Conservation (phyloP, 2,888 invertebrate species). For the Ennomos erosarius region DNA sequence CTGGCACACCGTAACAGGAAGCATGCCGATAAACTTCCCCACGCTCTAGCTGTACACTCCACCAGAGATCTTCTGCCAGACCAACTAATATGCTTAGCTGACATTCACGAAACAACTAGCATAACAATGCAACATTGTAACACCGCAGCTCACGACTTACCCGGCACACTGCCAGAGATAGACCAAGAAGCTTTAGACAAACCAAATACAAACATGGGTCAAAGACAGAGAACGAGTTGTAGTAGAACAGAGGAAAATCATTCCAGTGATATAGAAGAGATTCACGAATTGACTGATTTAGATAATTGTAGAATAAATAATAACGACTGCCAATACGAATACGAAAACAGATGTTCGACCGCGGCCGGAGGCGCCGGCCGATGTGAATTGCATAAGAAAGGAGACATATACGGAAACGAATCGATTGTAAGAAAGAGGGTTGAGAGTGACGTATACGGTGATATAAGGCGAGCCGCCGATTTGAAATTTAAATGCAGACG, state of each 20-base stretch:
- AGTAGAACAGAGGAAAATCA: constrained; percentile 63
- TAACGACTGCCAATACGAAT: constrained; percentile 60
- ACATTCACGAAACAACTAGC: constrained; percentile 53
- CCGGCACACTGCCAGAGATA: constrained; percentile 21
- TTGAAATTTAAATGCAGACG: constrained; percentile 75
- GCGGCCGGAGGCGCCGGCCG: constrained; percentile 47
- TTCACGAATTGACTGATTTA: constrained; percentile 74
- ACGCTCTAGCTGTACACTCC: constrained; percentile 48
- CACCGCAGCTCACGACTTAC: constrained; percentile 32
- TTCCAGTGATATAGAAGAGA: constrained; percentile 73
- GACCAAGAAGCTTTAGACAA: constrained; percentile 28
- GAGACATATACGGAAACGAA: constrained; percentile 70
- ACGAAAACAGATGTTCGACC: constrained; percentile 58
- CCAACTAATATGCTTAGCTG: constrained; percentile 71
- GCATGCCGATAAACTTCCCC: constrained; percentile 66
- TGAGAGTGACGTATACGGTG: constrained; percentile 65
- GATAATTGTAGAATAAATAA: constrained; percentile 70
- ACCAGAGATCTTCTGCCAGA: constrained; percentile 41
- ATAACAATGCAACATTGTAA: constrained; percentile 45
- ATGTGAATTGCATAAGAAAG: constrained; percentile 66
- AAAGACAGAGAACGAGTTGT: constrained; percentile 46
- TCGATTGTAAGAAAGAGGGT: constrained; percentile 71
- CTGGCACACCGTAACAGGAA: constrained; percentile 76
- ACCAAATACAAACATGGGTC: constrained; percentile 32
- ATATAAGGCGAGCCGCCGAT: constrained; percentile 67